Base-by-base conservation (phyloP, 1,140 invertebrate genomes). In the Trichoplusia ni region DNA sequence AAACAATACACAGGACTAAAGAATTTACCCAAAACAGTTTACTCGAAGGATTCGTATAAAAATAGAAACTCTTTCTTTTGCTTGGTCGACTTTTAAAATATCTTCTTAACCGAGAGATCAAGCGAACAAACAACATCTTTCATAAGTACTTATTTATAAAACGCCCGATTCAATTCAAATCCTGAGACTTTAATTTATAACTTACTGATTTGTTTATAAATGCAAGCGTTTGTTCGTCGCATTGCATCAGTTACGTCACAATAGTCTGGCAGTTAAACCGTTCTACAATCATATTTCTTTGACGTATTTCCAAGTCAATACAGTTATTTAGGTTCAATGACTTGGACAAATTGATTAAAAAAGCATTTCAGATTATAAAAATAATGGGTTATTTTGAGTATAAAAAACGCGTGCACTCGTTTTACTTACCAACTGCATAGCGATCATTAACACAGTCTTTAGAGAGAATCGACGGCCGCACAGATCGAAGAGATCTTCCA, bases 401-500 rank as follows among this genome's bases (percentile, higher is more conserved):
- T 7, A 47, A 7, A 29, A 47, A 29, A 16, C 11, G 44, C 13
- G n/a, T 47, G 16, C n/a, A n/a, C n/a, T n/a, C n/a, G 11, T 40
- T 19, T 37, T 63, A 79, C 95, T 95, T 93, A 99, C 97, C 93
- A 99, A 94, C 94, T 99, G 99, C 92, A 98, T 98, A 89, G 98
- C 98, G 92, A 99, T 97, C 96, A 99, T 98, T 89, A 99, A 92
- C 90, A 99, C 99, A 91, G 98, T 99, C 95, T 99, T 99, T 83
- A 99, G 94, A 80, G 97, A 96, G 93, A 99, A 99, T 91, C 97
- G 97, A 85, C 99, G 95, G 89, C 99, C 98, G 93, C 99, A 99
- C 78, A 99, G 93, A 93, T 99, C 99, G 93, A 99, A 99, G 64
- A 99, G 94, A 92, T 99, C 99, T 93, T 99, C 99, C 79, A 99